These are phyloP conservation scores for Cepaea nemoralis DNA, from an alignment of 1,140 invertebrate species.

Conservation along the genomic window DNA sequence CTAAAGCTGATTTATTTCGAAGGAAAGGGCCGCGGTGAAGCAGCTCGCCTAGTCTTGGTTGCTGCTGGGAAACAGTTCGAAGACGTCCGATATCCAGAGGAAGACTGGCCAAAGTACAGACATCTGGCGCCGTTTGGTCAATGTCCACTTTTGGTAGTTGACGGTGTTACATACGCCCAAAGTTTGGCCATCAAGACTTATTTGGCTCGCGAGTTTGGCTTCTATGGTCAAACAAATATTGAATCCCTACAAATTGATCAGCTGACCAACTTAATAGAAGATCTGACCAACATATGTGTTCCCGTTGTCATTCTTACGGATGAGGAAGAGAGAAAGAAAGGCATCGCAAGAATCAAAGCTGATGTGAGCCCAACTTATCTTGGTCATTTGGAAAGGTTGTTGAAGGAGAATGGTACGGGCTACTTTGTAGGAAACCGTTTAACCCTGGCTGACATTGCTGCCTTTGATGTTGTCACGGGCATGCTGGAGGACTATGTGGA, in stretches of 20 bases:
- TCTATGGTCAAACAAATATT: slow-evolving; percentile 20
- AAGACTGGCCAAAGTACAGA: no score
- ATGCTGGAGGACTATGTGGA: background rate
- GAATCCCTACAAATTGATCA: slow-evolving; percentile 18
- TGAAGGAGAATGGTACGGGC: background rate
- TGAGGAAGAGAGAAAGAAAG: background rate
- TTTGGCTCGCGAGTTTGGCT: slow-evolving; percentile 57
- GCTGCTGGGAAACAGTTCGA: slow-evolving; percentile 21
- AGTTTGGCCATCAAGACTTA: no score
- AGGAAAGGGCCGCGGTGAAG: slow-evolving; percentile 21
- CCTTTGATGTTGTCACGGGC: background rate
- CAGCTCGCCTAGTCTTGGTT: no score
- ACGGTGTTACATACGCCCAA: no score
- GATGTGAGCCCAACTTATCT: background rate
- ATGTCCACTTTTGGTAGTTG: no score
- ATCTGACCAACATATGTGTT: background rate
- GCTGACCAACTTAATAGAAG: background rate
- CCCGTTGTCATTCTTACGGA: background rate
- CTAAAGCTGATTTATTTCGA: no score
- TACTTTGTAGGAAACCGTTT: background rate
- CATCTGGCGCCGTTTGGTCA: no score
- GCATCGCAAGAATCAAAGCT: background rate
- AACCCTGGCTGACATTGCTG: background rate
- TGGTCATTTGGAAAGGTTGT: background rate
- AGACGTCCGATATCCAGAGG: no score